Evolutionary conservation across 2,888 invertebrate genomes (phyloP).

Genomic region (Folsomia candida): DNA sequence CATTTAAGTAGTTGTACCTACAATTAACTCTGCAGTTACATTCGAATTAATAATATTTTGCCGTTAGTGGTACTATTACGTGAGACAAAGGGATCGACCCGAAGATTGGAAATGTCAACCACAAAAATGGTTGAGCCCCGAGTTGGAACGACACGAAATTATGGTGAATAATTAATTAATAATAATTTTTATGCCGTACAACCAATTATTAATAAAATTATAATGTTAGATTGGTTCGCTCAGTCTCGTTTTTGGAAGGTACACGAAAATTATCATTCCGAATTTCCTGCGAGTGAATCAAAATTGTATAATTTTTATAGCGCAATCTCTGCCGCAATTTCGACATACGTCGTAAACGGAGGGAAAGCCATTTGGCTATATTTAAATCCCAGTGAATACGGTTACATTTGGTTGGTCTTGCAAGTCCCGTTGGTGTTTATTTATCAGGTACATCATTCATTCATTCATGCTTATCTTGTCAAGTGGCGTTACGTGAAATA

Average conservation of each 20-base stretch:
- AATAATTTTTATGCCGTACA: no score
- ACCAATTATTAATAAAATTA: no score
- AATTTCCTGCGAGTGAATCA: constrained; percentile 68
- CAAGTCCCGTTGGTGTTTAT: constrained; percentile 67
- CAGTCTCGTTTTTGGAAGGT: constrained; percentile 56
- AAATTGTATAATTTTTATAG: constrained; percentile 63
- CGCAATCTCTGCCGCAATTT: constrained; percentile 61
- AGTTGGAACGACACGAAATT: constrained; percentile 69
- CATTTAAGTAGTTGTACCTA: no score
- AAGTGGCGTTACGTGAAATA: not conserved
- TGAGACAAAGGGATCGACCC: constrained; percentile 62
- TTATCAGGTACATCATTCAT: constrained; percentile 52
- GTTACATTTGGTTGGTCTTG: constrained; percentile 65
- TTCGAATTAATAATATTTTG: constrained; percentile 21
- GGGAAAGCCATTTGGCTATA: constrained; percentile 62
- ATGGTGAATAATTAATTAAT: no score
- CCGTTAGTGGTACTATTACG: constrained; percentile 73
- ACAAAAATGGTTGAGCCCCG: constrained; percentile 65
- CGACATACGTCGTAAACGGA: constrained; percentile 67
- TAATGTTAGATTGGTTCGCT: constrained; percentile 63
- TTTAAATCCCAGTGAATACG: constrained; percentile 63
- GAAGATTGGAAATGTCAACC: constrained; percentile 75
- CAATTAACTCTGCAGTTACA: not conserved
- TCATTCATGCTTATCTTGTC: constrained; percentile 31
- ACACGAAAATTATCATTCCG: no score